These are phyloP conservation scores for Rhagonycha lutea DNA, from an alignment of 2,888 invertebrate species.

Conservation along the genomic window DNA sequence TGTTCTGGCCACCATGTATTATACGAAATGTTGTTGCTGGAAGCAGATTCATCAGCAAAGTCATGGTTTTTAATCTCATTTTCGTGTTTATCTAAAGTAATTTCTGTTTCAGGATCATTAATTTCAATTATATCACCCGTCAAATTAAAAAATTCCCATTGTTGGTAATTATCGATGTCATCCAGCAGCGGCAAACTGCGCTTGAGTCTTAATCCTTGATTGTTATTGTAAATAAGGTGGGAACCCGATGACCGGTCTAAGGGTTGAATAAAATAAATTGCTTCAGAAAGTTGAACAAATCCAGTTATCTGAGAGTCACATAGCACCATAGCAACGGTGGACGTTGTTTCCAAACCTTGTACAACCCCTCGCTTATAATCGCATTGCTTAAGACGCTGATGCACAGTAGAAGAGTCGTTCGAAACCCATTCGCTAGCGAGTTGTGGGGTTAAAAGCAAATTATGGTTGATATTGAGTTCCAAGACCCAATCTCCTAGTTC, in stretches of 20 bases:
- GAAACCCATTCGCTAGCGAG: constrained; percentile 42
- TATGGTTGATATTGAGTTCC: constrained; percentile 42
- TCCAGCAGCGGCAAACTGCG: not conserved
- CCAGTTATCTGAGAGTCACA: constrained; percentile 43
- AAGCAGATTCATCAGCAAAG: constrained; percentile 6
- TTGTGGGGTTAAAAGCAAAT: constrained; percentile 41
- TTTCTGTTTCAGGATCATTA: constrained; percentile 38
- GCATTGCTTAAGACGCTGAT: constrained; percentile 36
- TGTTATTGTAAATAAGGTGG: constrained; percentile 20
- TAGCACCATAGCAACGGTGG: constrained; percentile 44
- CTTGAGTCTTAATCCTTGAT: not conserved
- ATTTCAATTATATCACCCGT: constrained; percentile 57
- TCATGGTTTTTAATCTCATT: constrained; percentile 14
- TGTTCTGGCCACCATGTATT: constrained; percentile 41
- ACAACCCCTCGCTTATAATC: constrained; percentile 45
- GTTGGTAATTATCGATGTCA: constrained; percentile 7
- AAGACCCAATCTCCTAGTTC: constrained; percentile 44
- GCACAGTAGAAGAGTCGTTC: constrained; percentile 32
- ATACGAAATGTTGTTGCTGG: constrained; percentile 3
- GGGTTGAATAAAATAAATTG: constrained; percentile 45
- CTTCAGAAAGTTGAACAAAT: constrained; percentile 41
- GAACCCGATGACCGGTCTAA: constrained; percentile 29
- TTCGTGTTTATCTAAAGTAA: constrained; percentile 20
- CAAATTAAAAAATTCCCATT: constrained; percentile 52
- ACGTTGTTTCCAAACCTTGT: constrained; percentile 38